Conservation (phyloP, 2,113 vertebrate species). For the Dicaeum eximium region DNA sequence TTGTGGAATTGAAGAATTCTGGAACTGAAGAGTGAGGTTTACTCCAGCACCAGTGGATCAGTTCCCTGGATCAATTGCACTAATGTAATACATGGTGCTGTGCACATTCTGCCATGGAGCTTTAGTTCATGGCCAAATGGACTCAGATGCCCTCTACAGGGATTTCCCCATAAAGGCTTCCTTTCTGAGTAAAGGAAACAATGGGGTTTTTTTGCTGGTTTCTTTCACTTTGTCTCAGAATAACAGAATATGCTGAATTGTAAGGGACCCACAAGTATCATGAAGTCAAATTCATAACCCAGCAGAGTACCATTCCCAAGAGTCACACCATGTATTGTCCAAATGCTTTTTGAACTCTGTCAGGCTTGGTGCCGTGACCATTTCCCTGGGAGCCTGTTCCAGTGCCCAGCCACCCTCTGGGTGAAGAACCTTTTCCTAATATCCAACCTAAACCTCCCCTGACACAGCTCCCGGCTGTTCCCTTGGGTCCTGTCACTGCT, state of each 20-base stretch:
- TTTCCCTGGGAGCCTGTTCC: not conserved
- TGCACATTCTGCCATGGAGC: not conserved
- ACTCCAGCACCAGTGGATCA: too few species aligned
- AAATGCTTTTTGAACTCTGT: not conserved
- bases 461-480: not conserved
- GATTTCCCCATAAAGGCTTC: not conserved
- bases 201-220: rapidly evolving
- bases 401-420: not conserved
- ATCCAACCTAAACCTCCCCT: not conserved
- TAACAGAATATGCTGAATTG: not conserved
- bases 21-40: not conserved
- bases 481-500: not conserved
- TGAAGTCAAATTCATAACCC: not conserved
- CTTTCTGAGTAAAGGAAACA: not conserved
- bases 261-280: not conserved
- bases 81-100: not conserved
- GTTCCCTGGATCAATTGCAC: not conserved
- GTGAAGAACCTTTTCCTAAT: not conserved
- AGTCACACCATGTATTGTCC: not conserved
- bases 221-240: not conserved
- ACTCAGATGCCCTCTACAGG: not conserved
- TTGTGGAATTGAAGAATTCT: not conserved
- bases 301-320: not conserved
- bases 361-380: not conserved
- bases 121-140: not conserved